Evolutionary conservation across 2,797 vertebrate genomes (phyloP), one percentile per base, ranked within the genome.

Genomic region (Limnodromus scolopaceus): DNA sequence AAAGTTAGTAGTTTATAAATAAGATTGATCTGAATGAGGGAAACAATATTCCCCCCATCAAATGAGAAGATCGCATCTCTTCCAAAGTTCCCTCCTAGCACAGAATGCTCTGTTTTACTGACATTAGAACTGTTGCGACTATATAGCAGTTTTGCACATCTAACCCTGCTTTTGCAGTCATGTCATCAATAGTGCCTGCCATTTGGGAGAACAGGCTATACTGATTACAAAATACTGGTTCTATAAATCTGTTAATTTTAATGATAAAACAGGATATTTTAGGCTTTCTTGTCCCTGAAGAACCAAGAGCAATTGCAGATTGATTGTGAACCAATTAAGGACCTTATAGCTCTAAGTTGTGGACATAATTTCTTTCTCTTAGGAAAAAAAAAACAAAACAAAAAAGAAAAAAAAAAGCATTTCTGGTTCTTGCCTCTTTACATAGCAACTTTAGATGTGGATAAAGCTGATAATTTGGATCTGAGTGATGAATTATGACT

Each of bases 161-260:
- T 64, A 89, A 68, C 53, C n/a, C 61, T 38, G 20, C 32, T 68
- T 88, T 41, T 57, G 58, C 70, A 95, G 94, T 57, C 83, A 49
- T 27, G 38, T 49, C 90, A 90, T 95, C 92, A 89, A 83, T 94
- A 94, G 7, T 46, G 64, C 17, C 66, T 63, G 55, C 64, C 94
- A 34, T 88, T 27, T 46, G 84, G 83, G 78, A 93, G 57, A 87
- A 55, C 45, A 83, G 78, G 64, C 57, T 71, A 81, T 54, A 69
- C 88, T 20, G 71, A 94, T 85, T 87, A 80, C 68, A 79, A 93
- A 89, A 93, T 27, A 80, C 57, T 34, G 16, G 51, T 80, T 89
- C 88, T 71, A 81, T 83, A 96, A 94, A 94, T 87, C 81, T 92
- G 75, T 69, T 91, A 11, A 89, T 96, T 95, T 95, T 95, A 84